Conservation (phyloP, 2,113 vertebrate species). For the Anhinga anhinga region DNA sequence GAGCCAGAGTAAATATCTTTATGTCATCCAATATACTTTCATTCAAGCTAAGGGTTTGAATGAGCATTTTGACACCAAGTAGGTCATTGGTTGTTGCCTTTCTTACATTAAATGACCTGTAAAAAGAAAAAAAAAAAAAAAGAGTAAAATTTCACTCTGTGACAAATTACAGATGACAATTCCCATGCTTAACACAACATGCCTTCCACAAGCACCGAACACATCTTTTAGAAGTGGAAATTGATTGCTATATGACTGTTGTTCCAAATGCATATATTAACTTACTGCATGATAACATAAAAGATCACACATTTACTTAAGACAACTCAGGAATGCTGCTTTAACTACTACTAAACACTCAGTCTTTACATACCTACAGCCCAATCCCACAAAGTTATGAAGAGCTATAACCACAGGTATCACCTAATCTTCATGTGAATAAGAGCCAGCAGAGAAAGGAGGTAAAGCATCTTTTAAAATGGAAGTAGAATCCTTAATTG, state of each 20-base stretch:
- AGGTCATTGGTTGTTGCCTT: slow-evolving; percentile 72
- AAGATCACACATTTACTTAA: neutral
- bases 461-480: too few relatives aligned
- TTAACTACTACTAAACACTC: neutral
- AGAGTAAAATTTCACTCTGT: neutral
- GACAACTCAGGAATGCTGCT: neutral
- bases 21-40: slow-evolving; percentile 79
- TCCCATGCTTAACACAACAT: neutral
- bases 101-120: slow-evolving; percentile 82
- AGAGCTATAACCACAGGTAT: neutral
- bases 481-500: neutral
- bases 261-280: neutral
- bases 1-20: slow-evolving; percentile 67
- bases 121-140: neutral
- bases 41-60: slow-evolving; percentile 69
- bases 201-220: rapidly evolving
- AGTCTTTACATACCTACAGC: neutral
- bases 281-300: neutral
- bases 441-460: neutral
- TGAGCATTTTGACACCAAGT: slow-evolving; percentile 70
- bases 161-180: neutral
- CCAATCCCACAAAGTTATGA: neutral
- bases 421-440: neutral
- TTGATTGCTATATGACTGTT: neutral
- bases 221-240: neutral